A percentile compares a stretch with the other conserved stretches of the same genome.
These are phyloP conservation scores for Eilema caniola DNA, from an alignment of 2,888 invertebrate genomes.

Conservation along the genomic window DNA sequence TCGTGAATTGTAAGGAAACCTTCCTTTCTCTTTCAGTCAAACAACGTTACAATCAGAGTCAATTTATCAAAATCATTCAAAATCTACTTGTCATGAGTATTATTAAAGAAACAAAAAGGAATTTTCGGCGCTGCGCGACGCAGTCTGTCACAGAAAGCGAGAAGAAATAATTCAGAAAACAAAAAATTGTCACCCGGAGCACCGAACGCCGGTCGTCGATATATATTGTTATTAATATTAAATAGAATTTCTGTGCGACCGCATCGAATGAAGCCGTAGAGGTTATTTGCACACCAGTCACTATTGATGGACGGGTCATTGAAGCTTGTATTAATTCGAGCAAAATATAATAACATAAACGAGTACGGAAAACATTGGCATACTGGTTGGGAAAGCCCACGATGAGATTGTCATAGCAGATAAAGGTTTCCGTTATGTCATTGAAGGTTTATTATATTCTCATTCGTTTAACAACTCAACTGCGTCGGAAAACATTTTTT, in stretches of 20 bases:
- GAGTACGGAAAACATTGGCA: slow-evolving; percentile 38
- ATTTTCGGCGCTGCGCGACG: slow-evolving; percentile 47
- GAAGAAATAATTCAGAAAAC: slow-evolving; percentile 59
- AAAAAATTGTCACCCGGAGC: slow-evolving; percentile 49
- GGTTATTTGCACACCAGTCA: slow-evolving; percentile 27
- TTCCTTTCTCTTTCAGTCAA: neutral
- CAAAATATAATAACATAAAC: slow-evolving; percentile 31
- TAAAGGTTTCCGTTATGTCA: slow-evolving; percentile 25
- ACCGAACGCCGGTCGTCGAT: slow-evolving; percentile 29
- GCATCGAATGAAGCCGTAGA: slow-evolving; percentile 11
- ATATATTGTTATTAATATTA: slow-evolving; percentile 46
- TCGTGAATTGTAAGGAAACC: neutral
- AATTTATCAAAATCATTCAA: slow-evolving; percentile 49
- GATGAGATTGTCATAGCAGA: slow-evolving; percentile 34
- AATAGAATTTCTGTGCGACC: slow-evolving; percentile 27
- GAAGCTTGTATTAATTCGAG: slow-evolving; percentile 29
- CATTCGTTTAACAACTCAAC: slow-evolving; percentile 27
- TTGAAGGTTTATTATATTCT: slow-evolving; percentile 28
- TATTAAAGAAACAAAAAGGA: slow-evolving; percentile 55
- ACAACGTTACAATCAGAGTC: slow-evolving; percentile 39
- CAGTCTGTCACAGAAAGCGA: slow-evolving; percentile 51
- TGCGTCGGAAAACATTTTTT: slow-evolving; percentile 14
- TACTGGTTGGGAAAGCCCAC: slow-evolving; percentile 22
- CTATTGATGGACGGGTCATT: slow-evolving; percentile 32
- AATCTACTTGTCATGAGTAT: slow-evolving; percentile 55